Base-by-base conservation (phyloP, 2,797 vertebrate genomes). In the Glossophaga mutica region DNA sequence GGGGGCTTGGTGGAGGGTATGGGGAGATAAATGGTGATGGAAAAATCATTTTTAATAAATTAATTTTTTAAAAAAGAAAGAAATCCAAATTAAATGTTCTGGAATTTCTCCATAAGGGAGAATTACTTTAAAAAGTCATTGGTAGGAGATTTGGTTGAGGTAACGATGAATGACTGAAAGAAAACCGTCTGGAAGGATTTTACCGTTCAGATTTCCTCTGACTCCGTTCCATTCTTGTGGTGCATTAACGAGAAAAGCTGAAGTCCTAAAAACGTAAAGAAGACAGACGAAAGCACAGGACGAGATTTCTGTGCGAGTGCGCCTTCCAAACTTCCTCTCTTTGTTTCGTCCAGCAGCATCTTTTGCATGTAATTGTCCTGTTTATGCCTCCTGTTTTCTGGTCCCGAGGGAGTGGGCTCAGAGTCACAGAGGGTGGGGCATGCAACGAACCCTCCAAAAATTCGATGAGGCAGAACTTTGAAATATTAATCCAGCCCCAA, bases 101-200 rank as follows among this genome's bases (percentile, higher is more conserved):
- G 32, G 76, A 71, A 78, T 83, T 92, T 90, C 32, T 93, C 76
- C 57, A 57, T 68, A 84, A 92, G 22, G 39, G 24, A 57, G 5
- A 73, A 0, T 42, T 71, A 42, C 32, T 81, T 26, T 68, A 21
- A 2, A 48, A 79, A 74, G 18, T 42, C 10, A 78, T 1, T 42
- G 65, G 32, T 85, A 57, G 94, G 70, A 70, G 44, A 88, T 96
- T 77, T 37, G 32, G 26, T 52, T 93, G 50, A 50, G 50, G 55
- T 34, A 46, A 82, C 21, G 65, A 37, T 26, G 44, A 81, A 65
- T 52, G 42, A 26, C 2, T n/a, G 8, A 8, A 93, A 90, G 65
- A 91, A 84, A 67, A 76, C 24, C 39, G 18, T 34, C 70, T 78
- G 44, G 59, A 78, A 67, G n/a, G 26, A 62, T 48, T 81, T n/a